Percentiles rank a stretch among this genome's conserved stretches.
Conservation (phyloP, 2,797 vertebrate species). For the Babyrousa celebensis region DNA sequence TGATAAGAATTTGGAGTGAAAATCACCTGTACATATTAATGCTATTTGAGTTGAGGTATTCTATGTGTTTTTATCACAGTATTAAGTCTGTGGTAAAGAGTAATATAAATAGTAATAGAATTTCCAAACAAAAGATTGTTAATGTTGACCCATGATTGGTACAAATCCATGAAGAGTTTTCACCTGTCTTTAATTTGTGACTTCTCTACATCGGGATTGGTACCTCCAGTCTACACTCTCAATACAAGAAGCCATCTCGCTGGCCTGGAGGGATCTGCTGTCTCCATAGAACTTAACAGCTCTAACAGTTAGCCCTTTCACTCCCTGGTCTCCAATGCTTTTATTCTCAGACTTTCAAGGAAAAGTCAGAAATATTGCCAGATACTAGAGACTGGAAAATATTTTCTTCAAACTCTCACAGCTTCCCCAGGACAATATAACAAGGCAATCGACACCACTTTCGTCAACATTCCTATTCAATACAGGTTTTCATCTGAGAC, state of each 20-base stretch:
- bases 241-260: background rate
- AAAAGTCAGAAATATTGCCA: background rate
- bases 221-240: background rate
- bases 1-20: background rate
- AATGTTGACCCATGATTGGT: background rate
- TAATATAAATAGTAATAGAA: background rate
- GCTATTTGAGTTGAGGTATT: background rate
- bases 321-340: background rate
- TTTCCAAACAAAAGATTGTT: background rate
- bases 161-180: background rate
- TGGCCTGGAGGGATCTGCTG: background rate
- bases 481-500: background rate
- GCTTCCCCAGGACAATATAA: conserved; percentile 28
- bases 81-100: background rate
- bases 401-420: background rate
- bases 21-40: background rate
- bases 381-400: background rate
- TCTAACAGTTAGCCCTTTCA: background rate
- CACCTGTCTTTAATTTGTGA: background rate
- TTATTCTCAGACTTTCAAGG: conserved; percentile 12
- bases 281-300: background rate
- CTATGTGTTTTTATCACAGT: background rate
- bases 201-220: background rate
- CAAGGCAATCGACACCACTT: background rate
- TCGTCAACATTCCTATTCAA: background rate